Evolutionary conservation across 2,888 invertebrate genomes (phyloP).

Genomic region (Diploptera punctata): DNA sequence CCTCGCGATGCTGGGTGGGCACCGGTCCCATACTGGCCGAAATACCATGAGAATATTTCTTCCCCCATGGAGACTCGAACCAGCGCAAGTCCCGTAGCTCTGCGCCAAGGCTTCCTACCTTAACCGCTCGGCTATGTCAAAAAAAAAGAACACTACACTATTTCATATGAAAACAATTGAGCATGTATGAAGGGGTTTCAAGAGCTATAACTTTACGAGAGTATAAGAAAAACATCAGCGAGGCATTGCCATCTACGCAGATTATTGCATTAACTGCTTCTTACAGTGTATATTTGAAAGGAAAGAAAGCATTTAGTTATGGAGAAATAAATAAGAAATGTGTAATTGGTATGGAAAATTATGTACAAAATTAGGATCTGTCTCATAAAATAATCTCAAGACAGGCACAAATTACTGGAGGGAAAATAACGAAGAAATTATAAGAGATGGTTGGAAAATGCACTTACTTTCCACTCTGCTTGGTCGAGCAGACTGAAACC

Average conservation of each 20-base stretch:
- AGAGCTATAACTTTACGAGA: background rate
- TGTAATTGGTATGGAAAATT: background rate
- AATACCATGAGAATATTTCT: no score
- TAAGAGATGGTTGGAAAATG: background rate
- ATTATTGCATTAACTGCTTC: background rate
- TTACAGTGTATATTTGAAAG: background rate
- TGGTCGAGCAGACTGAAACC: background rate
- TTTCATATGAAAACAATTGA: background rate
- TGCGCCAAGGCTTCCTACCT: no score
- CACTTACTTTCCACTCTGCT: background rate
- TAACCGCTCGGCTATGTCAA: no score
- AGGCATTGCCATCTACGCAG: no score
- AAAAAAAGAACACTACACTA: background rate
- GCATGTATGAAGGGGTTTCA: background rate
- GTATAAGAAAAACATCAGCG: background rate
- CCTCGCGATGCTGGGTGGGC: no score
- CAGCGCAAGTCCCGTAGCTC: no score
- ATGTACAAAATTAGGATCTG: conserved; percentile 1
- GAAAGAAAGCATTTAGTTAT: background rate
- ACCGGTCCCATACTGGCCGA: no score
- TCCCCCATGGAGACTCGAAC: no score
- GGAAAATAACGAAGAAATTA: no score
- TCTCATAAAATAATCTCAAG: conserved; percentile 3
- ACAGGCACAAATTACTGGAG: no score
- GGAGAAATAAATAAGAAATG: conserved; percentile 1